Base-by-base conservation (phyloP, 2,797 vertebrate species). In the Anguilla pacifica region DNA sequence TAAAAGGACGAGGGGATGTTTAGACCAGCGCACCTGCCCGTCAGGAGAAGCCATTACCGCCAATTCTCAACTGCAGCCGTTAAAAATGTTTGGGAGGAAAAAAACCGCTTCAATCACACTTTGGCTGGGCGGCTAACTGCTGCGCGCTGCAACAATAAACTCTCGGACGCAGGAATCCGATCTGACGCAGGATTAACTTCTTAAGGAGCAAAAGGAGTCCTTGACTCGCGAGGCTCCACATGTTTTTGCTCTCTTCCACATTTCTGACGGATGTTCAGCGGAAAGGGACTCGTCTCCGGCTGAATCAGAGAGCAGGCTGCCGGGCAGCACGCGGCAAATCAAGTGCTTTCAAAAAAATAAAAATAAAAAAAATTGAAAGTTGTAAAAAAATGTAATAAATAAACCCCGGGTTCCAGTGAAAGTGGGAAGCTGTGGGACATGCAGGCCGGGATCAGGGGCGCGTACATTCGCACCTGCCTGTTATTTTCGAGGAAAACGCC, bases 41-140 rank as follows among this genome's bases (percentile, higher is more conserved):
- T 94, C 94, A 95, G 92, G 93, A 91, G 93, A 93, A 93, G 92
- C 94, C 93, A 95, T 95, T 94, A 95, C 93, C 92, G 92, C 89
- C 94, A 92, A 95, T 94, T 94, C 92, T 92, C 88, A 90, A 90
- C 84, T 70, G 91, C 91, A 91, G 79, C 87, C 90, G 93, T 92
- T 91, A 91, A 94, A 94, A 91, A 93, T 28, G 10, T 85, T 89
- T 82, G 89, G 87, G 49, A 51, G 49, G 9, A 4, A 51, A 51
- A 51, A 35, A 35, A 35, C 1, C 9, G 49, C 91, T 90, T 90
- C 92, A 94, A 95, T 95, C 93, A 94, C 93, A 95, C 85, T 88
- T 89, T 88, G 92, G 93, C 94, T 94, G 92, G 91, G 91, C 89
- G 91, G 53, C 92, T 95, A 95, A 95, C 95, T 95, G 92, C 91